Percentiles rank a stretch among this genome's conserved stretches.
phyloP scores from a whole-genome alignment of 1,140 invertebrate genomes.

The Ruditapes philippinarum region DNA sequence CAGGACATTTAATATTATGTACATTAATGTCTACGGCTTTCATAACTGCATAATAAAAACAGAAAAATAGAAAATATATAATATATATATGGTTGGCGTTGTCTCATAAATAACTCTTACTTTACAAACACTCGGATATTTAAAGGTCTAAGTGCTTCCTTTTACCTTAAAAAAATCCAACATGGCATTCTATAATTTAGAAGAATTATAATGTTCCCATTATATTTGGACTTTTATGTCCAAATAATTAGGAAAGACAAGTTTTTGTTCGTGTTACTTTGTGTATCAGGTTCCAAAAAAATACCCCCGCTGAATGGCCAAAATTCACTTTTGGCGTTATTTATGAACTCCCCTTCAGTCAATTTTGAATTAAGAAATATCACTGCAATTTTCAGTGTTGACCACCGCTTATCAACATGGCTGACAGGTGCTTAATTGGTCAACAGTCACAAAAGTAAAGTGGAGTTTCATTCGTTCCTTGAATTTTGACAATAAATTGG shows the following conservation, averaged over 20 bases:
- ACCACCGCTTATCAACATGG: background rate
- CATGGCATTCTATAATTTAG: background rate
- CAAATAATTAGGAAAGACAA: background rate
- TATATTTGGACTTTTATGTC: slow-evolving; percentile 28
- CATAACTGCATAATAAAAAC: background rate
- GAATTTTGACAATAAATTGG: background rate
- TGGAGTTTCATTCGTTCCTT: background rate
- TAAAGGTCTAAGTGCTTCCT: slow-evolving; percentile 19
- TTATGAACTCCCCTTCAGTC: background rate
- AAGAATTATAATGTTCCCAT: background rate
- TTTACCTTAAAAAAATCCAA: background rate
- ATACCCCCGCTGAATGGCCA: background rate
- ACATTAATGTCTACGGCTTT: background rate
- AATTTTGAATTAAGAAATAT: background rate
- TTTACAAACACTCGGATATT: slow-evolving; percentile 13
- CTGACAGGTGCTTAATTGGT: slow-evolving; percentile 25
- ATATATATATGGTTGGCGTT: background rate
- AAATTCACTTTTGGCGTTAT: slow-evolving; percentile 20
- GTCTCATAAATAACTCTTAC: background rate
- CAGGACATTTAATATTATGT: background rate
- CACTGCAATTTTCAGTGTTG: slow-evolving; percentile 4
- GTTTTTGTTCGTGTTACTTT: slow-evolving; percentile 14
- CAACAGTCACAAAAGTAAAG: background rate
- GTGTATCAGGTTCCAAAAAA: slow-evolving; percentile 22
- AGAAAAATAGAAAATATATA: background rate